A percentile compares a stretch with the other conserved stretches of the same genome.
These are phyloP conservation scores for Oceanites oceanicus DNA, from an alignment of 2,113 vertebrate species.

Conservation along the genomic window DNA sequence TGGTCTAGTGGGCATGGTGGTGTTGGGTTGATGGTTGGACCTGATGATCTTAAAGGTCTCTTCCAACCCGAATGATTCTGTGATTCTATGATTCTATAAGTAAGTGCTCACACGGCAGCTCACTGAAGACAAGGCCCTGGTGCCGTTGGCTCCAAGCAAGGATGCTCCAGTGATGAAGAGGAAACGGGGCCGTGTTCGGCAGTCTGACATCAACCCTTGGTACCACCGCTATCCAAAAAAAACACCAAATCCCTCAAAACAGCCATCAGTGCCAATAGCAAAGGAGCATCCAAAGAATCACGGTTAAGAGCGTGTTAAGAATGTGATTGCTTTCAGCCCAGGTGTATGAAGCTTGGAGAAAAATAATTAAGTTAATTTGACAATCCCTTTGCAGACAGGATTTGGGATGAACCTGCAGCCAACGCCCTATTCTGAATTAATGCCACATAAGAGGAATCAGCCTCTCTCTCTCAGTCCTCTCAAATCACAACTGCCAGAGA, in stretches of 20 bases:
- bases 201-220: neutral
- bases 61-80: no score
- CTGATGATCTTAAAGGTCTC: no score
- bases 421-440: neutral
- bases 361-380: neutral
- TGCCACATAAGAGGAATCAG: neutral
- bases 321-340: neutral
- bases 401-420: neutral
- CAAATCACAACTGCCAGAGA: neutral
- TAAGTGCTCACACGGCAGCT: neutral
- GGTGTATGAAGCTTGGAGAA: no score
- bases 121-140: neutral
- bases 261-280: rapidly evolving
- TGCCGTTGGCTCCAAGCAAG: neutral
- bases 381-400: neutral
- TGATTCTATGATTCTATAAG: no score
- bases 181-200: neutral
- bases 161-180: rapidly evolving
- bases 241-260: neutral
- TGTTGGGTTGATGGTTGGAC: no score
- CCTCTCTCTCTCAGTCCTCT: neutral
- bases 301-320: neutral
- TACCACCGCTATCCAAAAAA: neutral
- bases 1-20: no score
- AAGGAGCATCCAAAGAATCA: neutral